Evolutionary conservation across 2,888 invertebrate species (phyloP), one percentile per base, ranked within the genome.

Genomic region (Mesorhabditis sp.): DNA sequence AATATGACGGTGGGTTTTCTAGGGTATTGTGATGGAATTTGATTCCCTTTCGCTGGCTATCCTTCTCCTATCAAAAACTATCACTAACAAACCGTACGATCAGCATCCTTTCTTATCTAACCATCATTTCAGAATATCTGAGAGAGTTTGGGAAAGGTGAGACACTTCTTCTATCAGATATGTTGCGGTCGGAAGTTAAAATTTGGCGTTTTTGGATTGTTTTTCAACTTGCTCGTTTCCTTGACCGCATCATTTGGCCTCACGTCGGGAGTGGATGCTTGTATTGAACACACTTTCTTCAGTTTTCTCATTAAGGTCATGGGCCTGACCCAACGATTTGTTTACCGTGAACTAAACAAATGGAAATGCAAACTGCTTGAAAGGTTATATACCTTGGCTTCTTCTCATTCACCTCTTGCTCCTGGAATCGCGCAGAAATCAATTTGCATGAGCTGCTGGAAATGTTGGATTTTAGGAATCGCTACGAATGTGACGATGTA

Each of bases 401-500:
- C 44, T 43, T 50, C 58, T 50, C 58, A 50, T 50, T 50, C 58
- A 50, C 58, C 7, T 50, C n/a, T 50, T 50, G 7, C n/a, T 50
- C 58, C 7, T 2, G 10, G 10, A 13, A 50, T 50, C 58, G 58
- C 58, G 7, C n/a, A 13, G 2, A 13, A n/a, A 50, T 10, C 2
- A 50, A 50, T 50, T 50, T 50, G 7, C n/a, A n/a, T 13, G 58
- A 50, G 58, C n/a, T 50, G 7, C 58, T 50, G 58, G 28, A 28
- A 28, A 28, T 28, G 28, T 28, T 28, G n/a, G 5, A 58, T 73
- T 79, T 69, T 72, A 85, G 84, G 79, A 43, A 73, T 76, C 63
- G 79, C 84, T 6, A 85, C 84, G n/a, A 84, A 85, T 72, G 84
- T 85, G 45, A 79, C 82, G 5, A 74, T 85, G 62, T 82, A 81